phyloP scores from a whole-genome alignment of 2,888 invertebrate species.

The Empis livida region DNA sequence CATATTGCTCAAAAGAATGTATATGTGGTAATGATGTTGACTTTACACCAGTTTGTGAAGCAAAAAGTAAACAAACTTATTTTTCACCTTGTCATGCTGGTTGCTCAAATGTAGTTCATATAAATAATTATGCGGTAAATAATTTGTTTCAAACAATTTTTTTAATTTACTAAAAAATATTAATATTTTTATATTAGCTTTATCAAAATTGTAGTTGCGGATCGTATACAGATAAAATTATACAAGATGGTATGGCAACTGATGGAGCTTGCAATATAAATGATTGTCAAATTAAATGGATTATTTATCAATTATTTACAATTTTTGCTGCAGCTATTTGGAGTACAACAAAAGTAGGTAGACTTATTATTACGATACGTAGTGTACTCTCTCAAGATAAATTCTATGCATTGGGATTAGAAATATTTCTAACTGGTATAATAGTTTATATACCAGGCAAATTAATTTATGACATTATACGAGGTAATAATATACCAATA shows the following conservation, averaged over 20 bases:
- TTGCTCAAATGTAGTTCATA: constrained; percentile 37
- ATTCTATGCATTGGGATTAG: constrained; percentile 44
- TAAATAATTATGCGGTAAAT: constrained; percentile 34
- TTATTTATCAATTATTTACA: constrained; percentile 38
- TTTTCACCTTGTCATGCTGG: constrained; percentile 66
- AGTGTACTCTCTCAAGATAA: constrained; percentile 47
- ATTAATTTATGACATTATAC: constrained; percentile 45
- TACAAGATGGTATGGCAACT: constrained; percentile 28
- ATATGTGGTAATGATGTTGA: constrained; percentile 35
- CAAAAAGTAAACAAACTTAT: constrained; percentile 41
- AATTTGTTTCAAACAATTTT: too few relatives aligned
- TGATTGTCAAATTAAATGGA: constrained; percentile 39
- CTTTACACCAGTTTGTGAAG: constrained; percentile 52
- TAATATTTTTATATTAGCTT: too few relatives aligned
- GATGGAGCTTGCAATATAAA: constrained; percentile 42
- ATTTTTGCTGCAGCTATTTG: constrained; percentile 32
- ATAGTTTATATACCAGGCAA: constrained; percentile 50
- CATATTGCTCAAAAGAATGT: constrained; percentile 43
- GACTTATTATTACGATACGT: constrained; percentile 41
- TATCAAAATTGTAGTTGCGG: constrained; percentile 43
- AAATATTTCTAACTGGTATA: constrained; percentile 40
- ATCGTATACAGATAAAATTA: constrained; percentile 16
- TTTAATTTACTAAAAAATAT: too few relatives aligned
- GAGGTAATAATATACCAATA: constrained; percentile 30
- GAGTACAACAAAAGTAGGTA: constrained; percentile 33